A percentile compares a stretch with the other conserved stretches of the same genome.
Conservation (phyloP, 2,888 invertebrate genomes). For the Leptothorax acervorum region DNA sequence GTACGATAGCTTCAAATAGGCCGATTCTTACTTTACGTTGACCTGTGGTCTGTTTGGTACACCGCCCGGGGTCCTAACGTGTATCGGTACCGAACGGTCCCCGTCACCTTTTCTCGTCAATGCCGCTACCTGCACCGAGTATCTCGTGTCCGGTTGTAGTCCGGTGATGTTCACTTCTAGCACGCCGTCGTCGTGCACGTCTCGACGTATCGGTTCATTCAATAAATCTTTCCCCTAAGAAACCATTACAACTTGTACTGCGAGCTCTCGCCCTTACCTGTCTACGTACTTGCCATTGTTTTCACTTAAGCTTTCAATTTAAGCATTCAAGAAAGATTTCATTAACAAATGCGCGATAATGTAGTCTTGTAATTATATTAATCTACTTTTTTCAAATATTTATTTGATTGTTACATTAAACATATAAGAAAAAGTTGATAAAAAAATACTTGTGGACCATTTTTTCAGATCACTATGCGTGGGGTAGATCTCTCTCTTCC, state of each 20-base stretch:
- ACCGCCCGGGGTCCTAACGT: constrained; percentile 96
- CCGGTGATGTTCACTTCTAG: constrained; percentile 94
- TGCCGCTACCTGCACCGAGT: constrained; percentile 97
- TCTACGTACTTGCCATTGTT: not conserved
- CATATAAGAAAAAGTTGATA: not conserved
- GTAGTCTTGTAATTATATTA: not conserved
- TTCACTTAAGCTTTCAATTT: not conserved
- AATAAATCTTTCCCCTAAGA: constrained; percentile 90
- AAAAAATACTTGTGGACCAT: not conserved
- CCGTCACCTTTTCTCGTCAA: constrained; percentile 99
- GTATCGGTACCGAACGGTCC: constrained; percentile 94
- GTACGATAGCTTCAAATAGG: not conserved
- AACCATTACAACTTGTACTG: not conserved
- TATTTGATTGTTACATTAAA: not conserved
- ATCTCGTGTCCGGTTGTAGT: constrained; percentile 97
- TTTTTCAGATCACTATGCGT: not conserved
- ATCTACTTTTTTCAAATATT: not conserved
- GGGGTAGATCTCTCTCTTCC: too few species aligned
- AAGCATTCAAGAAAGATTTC: not conserved
- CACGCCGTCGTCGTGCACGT: constrained; percentile 93
- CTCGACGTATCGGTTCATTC: constrained; percentile 95
- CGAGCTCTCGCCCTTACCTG: not conserved
- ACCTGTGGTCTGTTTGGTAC: constrained; percentile 95
- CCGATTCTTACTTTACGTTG: constrained; percentile 89
- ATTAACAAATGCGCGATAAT: not conserved